Percentiles rank a stretch among this genome's conserved stretches.
These are phyloP conservation scores for Chymomyza procnemis DNA, from an alignment of 2,888 invertebrate genomes.

Conservation along the genomic window DNA sequence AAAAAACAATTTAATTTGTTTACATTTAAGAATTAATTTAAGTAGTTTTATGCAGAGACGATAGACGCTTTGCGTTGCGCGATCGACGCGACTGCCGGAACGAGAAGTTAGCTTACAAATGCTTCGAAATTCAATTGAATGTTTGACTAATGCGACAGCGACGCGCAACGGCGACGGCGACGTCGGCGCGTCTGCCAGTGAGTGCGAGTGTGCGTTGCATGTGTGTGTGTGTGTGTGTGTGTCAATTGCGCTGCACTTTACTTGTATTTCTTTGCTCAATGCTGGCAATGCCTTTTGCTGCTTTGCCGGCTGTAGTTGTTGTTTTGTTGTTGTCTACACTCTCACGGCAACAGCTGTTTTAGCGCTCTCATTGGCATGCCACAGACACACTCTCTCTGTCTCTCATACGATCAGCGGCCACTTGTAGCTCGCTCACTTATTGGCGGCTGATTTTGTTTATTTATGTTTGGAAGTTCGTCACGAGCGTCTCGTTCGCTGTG, in stretches of 20 bases:
- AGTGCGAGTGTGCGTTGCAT: not conserved
- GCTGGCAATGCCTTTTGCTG: constrained; percentile 49
- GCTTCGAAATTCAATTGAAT: constrained; percentile 45
- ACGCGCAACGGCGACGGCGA: not conserved
- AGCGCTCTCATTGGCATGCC: not conserved
- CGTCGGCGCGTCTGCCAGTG: constrained; percentile 6
- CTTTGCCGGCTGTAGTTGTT: constrained; percentile 25
- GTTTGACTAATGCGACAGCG: constrained; percentile 38
- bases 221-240: constrained; percentile 6
- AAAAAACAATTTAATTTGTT: not conserved
- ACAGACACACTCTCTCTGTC: not conserved
- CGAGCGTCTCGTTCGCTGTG: constrained; percentile 33
- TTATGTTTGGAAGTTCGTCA: constrained; percentile 33
- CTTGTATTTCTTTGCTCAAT: constrained; percentile 16
- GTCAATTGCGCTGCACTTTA: constrained; percentile 66
- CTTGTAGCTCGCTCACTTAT: not conserved
- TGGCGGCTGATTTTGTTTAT: constrained; percentile 37
- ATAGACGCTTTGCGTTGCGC: constrained; percentile 7
- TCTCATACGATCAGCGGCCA: constrained; percentile 41
- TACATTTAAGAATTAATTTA: not conserved
- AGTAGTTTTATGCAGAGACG: not conserved
- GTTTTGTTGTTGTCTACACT: not conserved
- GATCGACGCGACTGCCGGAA: constrained; percentile 28
- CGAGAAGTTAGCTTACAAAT: not conserved
- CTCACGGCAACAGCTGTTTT: constrained; percentile 5